Conservation (phyloP, 1,140 invertebrate species). For the Halyomorpha halys region DNA sequence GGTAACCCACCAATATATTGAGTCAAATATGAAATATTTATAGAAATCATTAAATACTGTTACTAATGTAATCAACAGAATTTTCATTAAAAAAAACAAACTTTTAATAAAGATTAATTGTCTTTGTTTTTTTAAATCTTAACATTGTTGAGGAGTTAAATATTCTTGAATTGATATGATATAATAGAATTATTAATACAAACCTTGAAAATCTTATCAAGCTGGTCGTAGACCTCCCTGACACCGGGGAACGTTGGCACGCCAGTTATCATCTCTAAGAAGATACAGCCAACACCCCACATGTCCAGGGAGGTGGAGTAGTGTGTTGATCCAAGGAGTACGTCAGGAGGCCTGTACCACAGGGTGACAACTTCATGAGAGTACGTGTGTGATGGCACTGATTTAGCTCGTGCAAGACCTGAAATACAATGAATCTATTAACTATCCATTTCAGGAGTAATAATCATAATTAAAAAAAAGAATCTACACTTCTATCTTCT, state of each 20-base stretch:
- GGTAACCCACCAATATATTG: too few species aligned
- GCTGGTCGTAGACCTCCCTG: constrained; percentile 87
- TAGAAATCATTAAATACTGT: too few species aligned
- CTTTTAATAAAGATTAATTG: too few species aligned
- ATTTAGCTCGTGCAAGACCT: constrained; percentile 83
- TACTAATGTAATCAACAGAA: too few species aligned
- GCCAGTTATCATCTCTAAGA: constrained; percentile 95
- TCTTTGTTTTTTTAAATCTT: too few species aligned
- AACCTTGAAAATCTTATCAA: constrained; percentile 94
- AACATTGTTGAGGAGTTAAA: too few species aligned
- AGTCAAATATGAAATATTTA: too few species aligned
- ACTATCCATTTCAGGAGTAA: too few species aligned
- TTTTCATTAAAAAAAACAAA: too few species aligned
- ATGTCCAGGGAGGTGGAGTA: constrained; percentile 91
- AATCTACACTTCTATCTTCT: too few species aligned
- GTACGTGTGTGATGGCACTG: constrained; percentile 93
- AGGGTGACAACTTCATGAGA: constrained; percentile 93
- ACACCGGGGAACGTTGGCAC: constrained; percentile 91
- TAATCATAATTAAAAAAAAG: too few species aligned
- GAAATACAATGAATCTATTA: constrained; percentile 11
- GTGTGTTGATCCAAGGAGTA: constrained; percentile 89
- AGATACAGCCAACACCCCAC: constrained; percentile 98
- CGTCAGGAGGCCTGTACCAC: constrained; percentile 91
- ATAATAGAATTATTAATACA: not conserved
- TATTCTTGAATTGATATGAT: not conserved